Conservation (phyloP, 2,797 vertebrate species). For the Xiphorhynchus erythropygius region DNA sequence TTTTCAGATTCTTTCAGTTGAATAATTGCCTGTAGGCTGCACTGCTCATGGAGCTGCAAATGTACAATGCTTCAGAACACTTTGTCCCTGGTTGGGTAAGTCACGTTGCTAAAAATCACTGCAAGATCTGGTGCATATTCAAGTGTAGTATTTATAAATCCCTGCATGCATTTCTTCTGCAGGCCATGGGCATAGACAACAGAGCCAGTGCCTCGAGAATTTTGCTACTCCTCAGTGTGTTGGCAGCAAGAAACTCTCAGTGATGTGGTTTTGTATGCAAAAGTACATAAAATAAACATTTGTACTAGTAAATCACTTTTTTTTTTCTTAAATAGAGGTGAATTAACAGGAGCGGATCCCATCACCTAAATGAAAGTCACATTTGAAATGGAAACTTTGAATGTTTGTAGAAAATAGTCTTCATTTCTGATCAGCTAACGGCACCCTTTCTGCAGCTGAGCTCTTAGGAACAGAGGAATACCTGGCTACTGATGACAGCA, state of each 20-base stretch:
- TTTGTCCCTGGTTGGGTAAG: not conserved
- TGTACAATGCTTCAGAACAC: not conserved
- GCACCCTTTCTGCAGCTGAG: not conserved
- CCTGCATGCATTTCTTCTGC: not conserved
- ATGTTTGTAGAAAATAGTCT: not conserved
- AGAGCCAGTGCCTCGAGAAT: not conserved
- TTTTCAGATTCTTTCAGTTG: not conserved
- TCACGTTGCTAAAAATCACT: not conserved
- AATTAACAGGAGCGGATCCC: not conserved
- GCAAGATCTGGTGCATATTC: not conserved
- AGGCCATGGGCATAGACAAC: not conserved
- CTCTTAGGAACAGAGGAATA: not conserved
- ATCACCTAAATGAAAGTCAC: not conserved
- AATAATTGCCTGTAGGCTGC: not conserved
- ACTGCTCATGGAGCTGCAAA: not conserved
- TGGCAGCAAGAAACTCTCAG: not conserved
- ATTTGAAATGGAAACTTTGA: not conserved
- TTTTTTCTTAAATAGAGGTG: rapidly evolving
- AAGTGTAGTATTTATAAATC: rapidly evolving
- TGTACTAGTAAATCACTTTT: not conserved
- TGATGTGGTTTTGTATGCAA: not conserved
- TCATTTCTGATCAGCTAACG: not conserved
- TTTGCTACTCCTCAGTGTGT: rapidly evolving
- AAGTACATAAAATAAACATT: not conserved
- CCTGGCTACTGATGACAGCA: not conserved